Evolutionary conservation across 2,113 vertebrate species (phyloP), one percentile per base, ranked within the genome.

Genomic region (Scatophagus argus): DNA sequence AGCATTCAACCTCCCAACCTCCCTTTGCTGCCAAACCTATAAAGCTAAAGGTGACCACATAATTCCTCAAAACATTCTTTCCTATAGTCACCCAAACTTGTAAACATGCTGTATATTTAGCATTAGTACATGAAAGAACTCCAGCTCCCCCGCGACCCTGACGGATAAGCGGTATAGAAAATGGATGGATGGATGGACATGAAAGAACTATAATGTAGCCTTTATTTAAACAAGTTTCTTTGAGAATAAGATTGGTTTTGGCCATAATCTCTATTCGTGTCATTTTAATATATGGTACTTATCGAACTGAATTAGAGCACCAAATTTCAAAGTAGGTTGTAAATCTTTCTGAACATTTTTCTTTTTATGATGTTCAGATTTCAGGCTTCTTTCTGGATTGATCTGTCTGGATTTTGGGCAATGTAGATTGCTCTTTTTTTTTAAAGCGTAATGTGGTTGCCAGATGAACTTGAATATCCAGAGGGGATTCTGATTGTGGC

Each of bases 41-140:
- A 62, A 74, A 86, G 25, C 51, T 68, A 63, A 83, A 85, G 39
- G 64, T 36, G 34, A 61, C 43, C 66, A 73, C 49, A n/a, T 47
- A 65, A 69, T 31, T 52, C 19, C 58, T 43, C 21, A 61, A 77
- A 58, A 47, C 49, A 51, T 43, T 64, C 34, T 51, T 63, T 23
- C 55, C 10, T 41, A 32, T 61, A 44, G 70, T 43, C 17, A 31
- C 21, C 34, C 66, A 43, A 72, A 85, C 43, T 43, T 64, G 25
- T 34, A 52, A 54, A 64, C 25, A 25, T 0, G 1, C 31, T 67
- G 43, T 59, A 56, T 66, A 67, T 54, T 71, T 83, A 88, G 49
- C n/a, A n/a, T n/a, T n/a, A n/a, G n/a, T n/a, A n/a, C n/a, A n/a
- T n/a, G n/a, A n/a, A n/a, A n/a, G n/a, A n/a, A n/a, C n/a, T n/a